Percentiles rank a stretch among this genome's conserved stretches.
These are phyloP conservation scores for Lasioglossum baleicum DNA, from an alignment of 1,140 invertebrate genomes.

Conservation along the genomic window DNA sequence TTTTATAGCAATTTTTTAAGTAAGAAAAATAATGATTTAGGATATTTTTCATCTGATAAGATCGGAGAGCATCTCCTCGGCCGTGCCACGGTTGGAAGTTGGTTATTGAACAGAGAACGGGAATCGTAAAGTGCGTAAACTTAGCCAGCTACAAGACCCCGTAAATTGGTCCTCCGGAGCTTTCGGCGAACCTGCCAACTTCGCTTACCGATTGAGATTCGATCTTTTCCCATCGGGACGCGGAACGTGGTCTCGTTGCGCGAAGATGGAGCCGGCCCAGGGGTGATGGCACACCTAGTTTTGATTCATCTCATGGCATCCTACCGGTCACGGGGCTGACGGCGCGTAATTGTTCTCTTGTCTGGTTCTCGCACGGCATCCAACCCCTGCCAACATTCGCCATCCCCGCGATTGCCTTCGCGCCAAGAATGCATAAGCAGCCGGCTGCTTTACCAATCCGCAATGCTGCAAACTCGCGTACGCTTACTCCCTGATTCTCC, in stretches of 20 bases:
- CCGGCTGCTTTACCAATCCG: constrained; percentile 52
- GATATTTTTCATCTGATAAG: too few species aligned
- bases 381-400: constrained; percentile 56
- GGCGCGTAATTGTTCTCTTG: constrained; percentile 77
- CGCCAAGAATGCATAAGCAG: constrained; percentile 74
- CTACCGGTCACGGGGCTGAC: constrained; percentile 74
- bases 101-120: neutral
- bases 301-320: constrained; percentile 75
- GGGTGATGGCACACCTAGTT: constrained; percentile 70
- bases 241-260: constrained; percentile 58
- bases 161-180: constrained; percentile 55
- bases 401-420: constrained; percentile 71
- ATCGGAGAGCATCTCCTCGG: too few species aligned
- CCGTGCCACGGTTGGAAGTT: too few species aligned
- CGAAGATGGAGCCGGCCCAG: constrained; percentile 60
- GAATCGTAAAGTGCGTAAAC: constrained; percentile 19
- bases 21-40: too few species aligned
- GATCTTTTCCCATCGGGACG: constrained; percentile 61
- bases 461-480: constrained; percentile 57
- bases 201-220: constrained; percentile 68
- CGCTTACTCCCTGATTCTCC: constrained; percentile 30
- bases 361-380: constrained; percentile 66
- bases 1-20: too few species aligned
- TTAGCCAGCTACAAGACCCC: constrained; percentile 15
- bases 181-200: constrained; percentile 55